Conservation (phyloP, 64 coral and sea anemone species). For the Platygyra sinensis region DNA sequence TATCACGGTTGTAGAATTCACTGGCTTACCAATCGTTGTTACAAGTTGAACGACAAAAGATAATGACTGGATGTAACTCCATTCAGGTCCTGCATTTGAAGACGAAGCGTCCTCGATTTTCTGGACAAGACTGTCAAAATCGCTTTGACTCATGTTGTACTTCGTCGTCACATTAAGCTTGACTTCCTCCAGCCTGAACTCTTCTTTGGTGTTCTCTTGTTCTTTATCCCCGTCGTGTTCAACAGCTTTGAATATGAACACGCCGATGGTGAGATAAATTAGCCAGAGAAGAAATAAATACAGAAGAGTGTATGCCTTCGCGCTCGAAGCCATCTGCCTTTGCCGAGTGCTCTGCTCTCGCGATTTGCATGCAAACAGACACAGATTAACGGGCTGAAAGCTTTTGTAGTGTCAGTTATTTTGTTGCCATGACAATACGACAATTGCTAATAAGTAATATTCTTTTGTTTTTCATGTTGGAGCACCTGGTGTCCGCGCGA, state of each 20-base stretch:
- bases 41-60: slow-evolving; percentile 30
- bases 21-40: slow-evolving; percentile 25
- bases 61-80: not conserved
- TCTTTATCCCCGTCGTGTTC: not conserved
- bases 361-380: too few relatives aligned
- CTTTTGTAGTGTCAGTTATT: not conserved
- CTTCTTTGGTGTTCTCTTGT: not conserved
- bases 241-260: slow-evolving; percentile 32
- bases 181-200: not conserved
- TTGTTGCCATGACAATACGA: slow-evolving; percentile 3
- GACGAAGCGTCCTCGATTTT: not conserved
- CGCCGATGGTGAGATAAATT: not conserved
- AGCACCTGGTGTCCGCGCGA: too few relatives aligned
- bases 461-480: too few relatives aligned
- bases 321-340: not conserved
- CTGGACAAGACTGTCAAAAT: slow-evolving; percentile 18
- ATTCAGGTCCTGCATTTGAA: not conserved
- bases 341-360: too few relatives aligned
- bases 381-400: too few relatives aligned
- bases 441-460: too few relatives aligned
- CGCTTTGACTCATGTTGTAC: slow-evolving; percentile 8
- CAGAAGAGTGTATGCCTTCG: not conserved
- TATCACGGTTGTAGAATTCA: not conserved
- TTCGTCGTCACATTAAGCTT: slow-evolving; percentile 3
- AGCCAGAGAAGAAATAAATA: slow-evolving; percentile 6